Conservation (phyloP, 2,797 vertebrate species). For the Loris lydekkerianus region DNA sequence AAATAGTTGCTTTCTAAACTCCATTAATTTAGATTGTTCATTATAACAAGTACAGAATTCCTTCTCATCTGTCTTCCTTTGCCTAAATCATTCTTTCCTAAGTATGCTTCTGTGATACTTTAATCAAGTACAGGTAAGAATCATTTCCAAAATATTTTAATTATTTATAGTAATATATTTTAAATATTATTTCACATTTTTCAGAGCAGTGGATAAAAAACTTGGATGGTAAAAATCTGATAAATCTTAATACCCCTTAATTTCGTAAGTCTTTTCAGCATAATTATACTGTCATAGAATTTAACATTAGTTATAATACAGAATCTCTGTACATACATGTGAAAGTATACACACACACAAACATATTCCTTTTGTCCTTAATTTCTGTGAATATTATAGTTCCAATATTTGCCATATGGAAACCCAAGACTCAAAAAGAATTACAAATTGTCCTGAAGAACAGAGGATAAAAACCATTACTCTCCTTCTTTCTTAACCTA, state of each 20-base stretch:
- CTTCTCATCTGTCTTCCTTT: neutral
- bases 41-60: neutral
- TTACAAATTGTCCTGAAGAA: neutral
- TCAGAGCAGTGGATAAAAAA: neutral
- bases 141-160: neutral
- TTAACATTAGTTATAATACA: neutral
- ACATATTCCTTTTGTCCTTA: neutral
- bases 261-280: neutral
- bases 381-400: neutral
- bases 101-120: neutral
- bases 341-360: neutral
- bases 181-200: neutral
- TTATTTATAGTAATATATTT: neutral
- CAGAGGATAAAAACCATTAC: conserved; percentile 15
- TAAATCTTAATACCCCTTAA: neutral
- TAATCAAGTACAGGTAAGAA: neutral
- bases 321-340: neutral
- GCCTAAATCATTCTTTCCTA: neutral
- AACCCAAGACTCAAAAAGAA: neutral
- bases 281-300: neutral
- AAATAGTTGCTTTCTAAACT: neutral
- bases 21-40: neutral
- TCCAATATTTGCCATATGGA: neutral
- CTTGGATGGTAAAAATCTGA: neutral
- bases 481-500: conserved; percentile 23